Evolutionary conservation across 1,140 invertebrate species (phyloP).

Genomic region (Halictus rubicundus): DNA sequence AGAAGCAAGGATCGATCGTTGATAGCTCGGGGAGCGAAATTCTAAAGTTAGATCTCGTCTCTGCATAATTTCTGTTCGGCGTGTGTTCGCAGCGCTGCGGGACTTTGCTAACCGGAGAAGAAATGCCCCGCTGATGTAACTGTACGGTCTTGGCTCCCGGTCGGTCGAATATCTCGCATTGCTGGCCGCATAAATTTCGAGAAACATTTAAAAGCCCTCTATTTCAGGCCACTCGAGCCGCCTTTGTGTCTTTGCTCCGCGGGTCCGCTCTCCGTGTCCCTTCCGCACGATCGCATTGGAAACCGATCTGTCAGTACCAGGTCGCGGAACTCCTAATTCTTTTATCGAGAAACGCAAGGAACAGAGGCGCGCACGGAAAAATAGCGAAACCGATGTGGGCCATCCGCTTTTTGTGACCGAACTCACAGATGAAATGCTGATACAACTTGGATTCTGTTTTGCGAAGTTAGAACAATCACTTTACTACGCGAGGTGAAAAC

Average conservation of each 20-base stretch:
- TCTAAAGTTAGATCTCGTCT: constrained; percentile 33
- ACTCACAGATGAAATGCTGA: too few species aligned
- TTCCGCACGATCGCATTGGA: too few species aligned
- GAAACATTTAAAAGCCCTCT: constrained; percentile 10
- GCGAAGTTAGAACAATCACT: too few species aligned
- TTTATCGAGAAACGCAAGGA: not conserved
- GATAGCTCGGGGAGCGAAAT: not conserved
- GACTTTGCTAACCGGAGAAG: constrained; percentile 8
- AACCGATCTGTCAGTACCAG: not conserved
- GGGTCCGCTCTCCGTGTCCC: too few species aligned
- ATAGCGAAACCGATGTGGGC: not conserved
- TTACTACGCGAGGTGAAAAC: too few species aligned
- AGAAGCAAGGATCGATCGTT: constrained; percentile 18
- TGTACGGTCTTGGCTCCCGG: not conserved
- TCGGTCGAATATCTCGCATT: not conserved
- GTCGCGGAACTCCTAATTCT: not conserved
- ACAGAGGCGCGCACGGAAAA: not conserved
- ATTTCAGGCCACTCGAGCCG: not conserved
- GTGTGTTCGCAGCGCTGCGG: constrained; percentile 5
- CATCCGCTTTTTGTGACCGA: not conserved
- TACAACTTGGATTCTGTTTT: too few species aligned
- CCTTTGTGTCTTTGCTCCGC: not conserved
- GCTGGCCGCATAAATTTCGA: not conserved
- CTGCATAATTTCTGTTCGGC: constrained; percentile 35
- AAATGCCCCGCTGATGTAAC: constrained; percentile 20